A percentile compares a stretch with the other conserved stretches of the same genome.
Evolutionary conservation across 2,113 vertebrate species (phyloP).

Genomic region (Gymnarchus niloticus): DNA sequence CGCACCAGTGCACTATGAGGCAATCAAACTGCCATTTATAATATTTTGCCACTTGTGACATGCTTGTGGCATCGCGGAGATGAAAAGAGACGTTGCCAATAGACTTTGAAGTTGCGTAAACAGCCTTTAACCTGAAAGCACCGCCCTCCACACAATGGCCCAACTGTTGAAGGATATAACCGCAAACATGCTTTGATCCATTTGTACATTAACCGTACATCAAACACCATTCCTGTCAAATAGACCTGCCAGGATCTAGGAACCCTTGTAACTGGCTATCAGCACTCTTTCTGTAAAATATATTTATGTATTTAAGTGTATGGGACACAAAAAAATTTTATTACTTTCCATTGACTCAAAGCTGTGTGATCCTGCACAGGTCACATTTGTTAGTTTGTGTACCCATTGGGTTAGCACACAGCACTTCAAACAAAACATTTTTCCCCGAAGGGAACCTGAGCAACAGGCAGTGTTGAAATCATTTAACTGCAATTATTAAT

Average conservation of each 20-base stretch:
- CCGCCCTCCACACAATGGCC: constrained; percentile 30
- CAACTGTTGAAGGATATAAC: constrained; percentile 27
- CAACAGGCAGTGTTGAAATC: background rate
- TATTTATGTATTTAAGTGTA: background rate
- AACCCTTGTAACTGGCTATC: constrained; percentile 11
- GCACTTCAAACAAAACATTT: background rate
- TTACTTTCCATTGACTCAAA: background rate
- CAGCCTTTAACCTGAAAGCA: background rate
- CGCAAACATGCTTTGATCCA: constrained; percentile 30
- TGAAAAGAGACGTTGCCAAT: background rate
- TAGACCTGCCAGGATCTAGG: constrained; percentile 27
- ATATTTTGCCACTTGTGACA: background rate
- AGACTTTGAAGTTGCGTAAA: constrained; percentile 12
- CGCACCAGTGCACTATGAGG: background rate
- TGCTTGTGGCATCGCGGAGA: background rate
- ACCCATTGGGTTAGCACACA: background rate
- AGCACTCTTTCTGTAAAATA: constrained; percentile 28
- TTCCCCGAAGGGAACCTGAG: background rate
- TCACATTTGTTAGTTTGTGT: background rate
- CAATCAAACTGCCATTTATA: background rate
- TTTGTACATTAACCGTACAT: constrained; percentile 36
- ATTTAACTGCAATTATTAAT: background rate
- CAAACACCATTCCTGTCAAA: constrained; percentile 28
- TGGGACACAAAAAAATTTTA: background rate
- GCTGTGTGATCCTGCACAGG: background rate